Base-by-base conservation (phyloP, 2,113 vertebrate species). In the Fulica atra region DNA sequence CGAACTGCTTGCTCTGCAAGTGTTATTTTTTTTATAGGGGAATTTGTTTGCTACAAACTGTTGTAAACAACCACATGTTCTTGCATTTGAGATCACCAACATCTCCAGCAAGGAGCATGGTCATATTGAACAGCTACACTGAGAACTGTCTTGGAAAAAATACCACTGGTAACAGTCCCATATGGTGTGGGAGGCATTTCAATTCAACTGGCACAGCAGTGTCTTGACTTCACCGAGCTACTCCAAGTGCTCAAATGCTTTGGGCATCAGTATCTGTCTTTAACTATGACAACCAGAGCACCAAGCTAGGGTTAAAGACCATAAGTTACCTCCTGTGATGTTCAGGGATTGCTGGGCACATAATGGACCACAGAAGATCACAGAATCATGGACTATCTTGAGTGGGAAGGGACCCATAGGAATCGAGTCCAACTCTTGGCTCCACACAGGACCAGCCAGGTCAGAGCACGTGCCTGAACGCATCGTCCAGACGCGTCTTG, bases 141-240 rank as follows among this genome's bases (percentile, higher is more conserved):
- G 6, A 71, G 31, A 70, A 44, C 0, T 35, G 31, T 7, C 65
- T 44, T 26, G 64, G 46, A 44, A 42, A 60, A 77, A 15, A 13
- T 18, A n/a, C 16, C 14, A 13, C 1, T 13, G 31, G 36, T 0
- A 72, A 53, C 11, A 48, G 38, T 66, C 16, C 53, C 46, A 3
- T 29, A 29, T 0, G 1, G 19, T 17, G 20, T 24, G 54, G 24
- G 48, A 73, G 16, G 28, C 36, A 63, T 72, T 72, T 57, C n/a
- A 57, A 15, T 11, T 63, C 66, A 73, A 31, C 16, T 2, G 1
- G 25, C n/a, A 20, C 0, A 0, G 51, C 15, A 44, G 9, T 16
- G 59, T 50, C 31, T 25, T 48, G 81, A 35, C 57, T 53, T 66
- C 57, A 71, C 50, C 17, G 51, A 26, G 8, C 44, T 64, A 13